These are phyloP conservation scores for Dinoponera quadriceps DNA, from an alignment of 1,140 invertebrate species.

Conservation along the genomic window DNA sequence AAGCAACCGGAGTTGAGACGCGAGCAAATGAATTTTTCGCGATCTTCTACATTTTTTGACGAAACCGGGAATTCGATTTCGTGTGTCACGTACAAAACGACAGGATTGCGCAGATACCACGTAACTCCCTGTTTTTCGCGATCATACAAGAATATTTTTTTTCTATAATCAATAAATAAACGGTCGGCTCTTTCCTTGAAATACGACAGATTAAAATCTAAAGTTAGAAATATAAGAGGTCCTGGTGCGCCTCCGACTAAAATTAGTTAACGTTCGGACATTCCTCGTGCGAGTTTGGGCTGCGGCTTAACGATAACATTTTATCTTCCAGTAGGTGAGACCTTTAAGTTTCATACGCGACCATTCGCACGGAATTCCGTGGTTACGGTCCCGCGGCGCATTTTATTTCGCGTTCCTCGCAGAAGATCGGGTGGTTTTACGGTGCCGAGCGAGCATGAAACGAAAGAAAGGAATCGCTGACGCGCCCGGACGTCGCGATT, in stretches of 20 bases:
- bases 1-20: background rate
- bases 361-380: slow-evolving; percentile 37
- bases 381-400: slow-evolving; percentile 44
- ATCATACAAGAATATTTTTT: too few relatives aligned
- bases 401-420: slow-evolving; percentile 40
- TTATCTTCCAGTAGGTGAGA: slow-evolving; percentile 28
- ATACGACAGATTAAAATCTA: background rate
- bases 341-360: slow-evolving; percentile 52
- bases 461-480: slow-evolving; percentile 65
- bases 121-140: too few relatives aligned
- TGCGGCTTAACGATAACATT: slow-evolving; percentile 47
- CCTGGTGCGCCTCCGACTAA: background rate
- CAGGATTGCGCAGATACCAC: too few relatives aligned
- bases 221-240: background rate
- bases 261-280: background rate
- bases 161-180: background rate
- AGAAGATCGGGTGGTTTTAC: slow-evolving; percentile 49
- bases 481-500: slow-evolving; percentile 1
- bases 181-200: background rate
- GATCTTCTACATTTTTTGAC: background rate
- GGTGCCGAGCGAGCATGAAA: background rate
- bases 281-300: slow-evolving; percentile 16
- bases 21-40: background rate
- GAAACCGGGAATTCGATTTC: slow-evolving; percentile 2
- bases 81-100: background rate